Conservation (phyloP, 2,797 vertebrate species). For the Cacajao melanocephalus region DNA sequence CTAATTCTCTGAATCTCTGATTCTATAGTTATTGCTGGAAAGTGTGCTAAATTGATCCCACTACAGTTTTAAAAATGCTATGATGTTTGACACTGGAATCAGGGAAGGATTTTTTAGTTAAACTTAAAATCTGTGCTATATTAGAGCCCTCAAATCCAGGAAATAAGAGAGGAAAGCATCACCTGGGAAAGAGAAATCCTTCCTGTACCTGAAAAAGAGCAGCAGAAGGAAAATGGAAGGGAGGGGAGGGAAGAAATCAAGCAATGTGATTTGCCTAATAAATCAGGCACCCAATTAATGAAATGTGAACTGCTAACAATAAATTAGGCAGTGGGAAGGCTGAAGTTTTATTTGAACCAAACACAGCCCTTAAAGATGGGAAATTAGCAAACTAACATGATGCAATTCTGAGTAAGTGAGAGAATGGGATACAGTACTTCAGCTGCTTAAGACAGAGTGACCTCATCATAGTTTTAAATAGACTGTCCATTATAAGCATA, state of each 20-base stretch:
- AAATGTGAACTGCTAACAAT: neutral
- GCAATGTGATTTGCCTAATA: neutral
- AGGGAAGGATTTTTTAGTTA: neutral
- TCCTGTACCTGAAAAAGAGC: neutral
- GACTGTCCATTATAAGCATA: constrained; percentile 71
- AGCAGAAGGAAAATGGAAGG: fast-evolving
- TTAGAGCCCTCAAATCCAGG: neutral
- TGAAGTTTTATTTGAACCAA: constrained; percentile 43
- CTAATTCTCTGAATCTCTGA: neutral
- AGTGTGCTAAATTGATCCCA: neutral
- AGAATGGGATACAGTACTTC: neutral
- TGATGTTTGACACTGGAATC: neutral
- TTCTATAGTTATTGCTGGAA: neutral
- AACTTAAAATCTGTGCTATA: neutral
- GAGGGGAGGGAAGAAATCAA: fast-evolving
- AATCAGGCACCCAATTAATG: neutral
- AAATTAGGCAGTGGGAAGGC: neutral
- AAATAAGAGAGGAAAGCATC: neutral
- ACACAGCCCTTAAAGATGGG: neutral
- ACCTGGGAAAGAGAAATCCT: neutral
- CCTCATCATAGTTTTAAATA: constrained; percentile 64
- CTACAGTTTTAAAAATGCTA: neutral
- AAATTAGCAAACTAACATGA: constrained; percentile 36
- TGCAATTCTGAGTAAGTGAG: constrained; percentile 15
- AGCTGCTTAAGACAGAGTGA: constrained; percentile 1